Base-by-base conservation (phyloP, 2,888 invertebrate species). In the Melieria crassipennis region DNA sequence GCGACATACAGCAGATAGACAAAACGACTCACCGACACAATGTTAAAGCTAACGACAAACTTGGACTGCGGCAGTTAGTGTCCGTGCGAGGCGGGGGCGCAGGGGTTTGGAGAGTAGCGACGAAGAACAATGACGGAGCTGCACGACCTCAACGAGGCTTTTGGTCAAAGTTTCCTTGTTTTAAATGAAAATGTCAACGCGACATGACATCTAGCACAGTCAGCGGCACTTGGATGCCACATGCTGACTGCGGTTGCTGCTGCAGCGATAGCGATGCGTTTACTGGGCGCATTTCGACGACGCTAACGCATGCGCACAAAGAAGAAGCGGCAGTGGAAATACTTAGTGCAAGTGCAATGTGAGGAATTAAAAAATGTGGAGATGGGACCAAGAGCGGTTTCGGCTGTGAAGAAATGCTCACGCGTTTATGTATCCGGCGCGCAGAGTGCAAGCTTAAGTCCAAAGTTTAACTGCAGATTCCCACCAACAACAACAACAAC, bases 101-200 rank as follows among this genome's bases (percentile, higher is more conserved):
- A 56, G 3, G 7, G 13, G 16, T 56, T 7, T 3, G n/a, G 13
- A 56, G n/a, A 9, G 0, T 30, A 16, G 30, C 57, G 16, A 13
- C 13, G 9, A 30, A 10, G 5, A 9, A 7, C 9, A 13, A 11
- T 52, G 52, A 52, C 7, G 2, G 13, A 11, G 5, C 5, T 11
- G 11, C 7, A 7, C 52, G 52, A 52, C 52, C 52, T 52, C 11
- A 52, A 52, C 57, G 9, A 57, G 30, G 30, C 9, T 16, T 57
- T 57, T 57, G 57, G 57, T 9, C 57, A 13, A 57, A 57, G 16
- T 30, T 57, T 13, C 57, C n/a, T 57, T 16, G 30, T 57, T 57
- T 57, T 30, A 57, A 57, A 57, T 57, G 30, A 30, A 57, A 57
- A 57, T 57, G 57, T 57, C 57, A 57, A 57, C 57, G 57, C 57